Evolutionary conservation across 2,113 vertebrate genomes (phyloP), one percentile per base, ranked within the genome.

Genomic region (Salminus brasiliensis): DNA sequence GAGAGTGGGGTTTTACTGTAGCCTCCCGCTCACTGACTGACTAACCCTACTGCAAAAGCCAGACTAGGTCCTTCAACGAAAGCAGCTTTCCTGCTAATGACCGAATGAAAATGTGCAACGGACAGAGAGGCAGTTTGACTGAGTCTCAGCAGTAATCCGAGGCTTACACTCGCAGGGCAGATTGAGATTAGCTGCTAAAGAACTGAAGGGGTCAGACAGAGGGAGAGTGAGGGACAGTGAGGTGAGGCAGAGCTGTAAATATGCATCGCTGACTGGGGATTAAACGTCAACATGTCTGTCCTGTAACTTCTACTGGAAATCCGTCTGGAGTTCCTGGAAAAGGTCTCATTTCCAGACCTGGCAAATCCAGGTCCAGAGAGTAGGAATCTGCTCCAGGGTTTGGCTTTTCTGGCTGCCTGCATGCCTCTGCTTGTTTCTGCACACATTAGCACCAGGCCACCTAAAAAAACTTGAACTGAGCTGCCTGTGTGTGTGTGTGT

Each of bases 71-170:
- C 63, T 55, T 7, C 29, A 1, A 27, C 0, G 23, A 25, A 27
- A 36, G 9, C 1, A 32, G 27, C 55, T 70, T 59, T n/a, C 11
- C 39, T 15, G 18, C 16, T 49, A 49, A 39, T 39, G 36, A 49
- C 29, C 21, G 55, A 76, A 57, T 65, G 9, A 25, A 3, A 18
- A 73, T 72, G 47, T 41, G 41, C 69, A n/a, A n/a, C n/a, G n/a
- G n/a, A n/a, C n/a, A n/a, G 27, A 52, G 47, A 66, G 62, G 11
- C 39, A 27, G 49, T 57, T n/a, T 29, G 30, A 57, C 45, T 59
- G 66, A 41, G 12, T 23, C n/a, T 23, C n/a, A 10, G n/a, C 25
- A 55, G 23, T 55, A 55, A 55, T 55, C 52, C 23, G 0, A 10
- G 23, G 52, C 52, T 55, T 55, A 55, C 52, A 55, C 1, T 21